These are phyloP conservation scores for Lissonota sp. DNA, from an alignment of 2,888 invertebrate genomes.

Conservation along the genomic window DNA sequence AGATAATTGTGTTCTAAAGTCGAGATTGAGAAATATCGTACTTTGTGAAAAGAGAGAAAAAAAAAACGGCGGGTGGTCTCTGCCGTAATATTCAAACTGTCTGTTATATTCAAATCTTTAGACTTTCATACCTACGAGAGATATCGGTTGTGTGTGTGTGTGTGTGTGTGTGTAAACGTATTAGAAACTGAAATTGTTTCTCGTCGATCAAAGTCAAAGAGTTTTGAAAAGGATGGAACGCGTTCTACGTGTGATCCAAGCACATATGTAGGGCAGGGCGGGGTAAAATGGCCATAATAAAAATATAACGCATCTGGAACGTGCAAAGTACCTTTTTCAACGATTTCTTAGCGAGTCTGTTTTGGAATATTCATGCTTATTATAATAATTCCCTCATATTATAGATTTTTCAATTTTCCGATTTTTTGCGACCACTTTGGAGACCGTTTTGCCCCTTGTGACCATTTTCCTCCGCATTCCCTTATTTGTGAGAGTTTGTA, in stretches of 20 bases:
- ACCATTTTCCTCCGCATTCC: no score
- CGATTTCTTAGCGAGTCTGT: no score
- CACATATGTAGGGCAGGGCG: no score
- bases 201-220: constrained; percentile 59
- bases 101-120: constrained; percentile 11
- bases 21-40: constrained; percentile 44
- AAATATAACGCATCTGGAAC: no score
- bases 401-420: no score
- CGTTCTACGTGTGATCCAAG: no score
- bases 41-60: neutral
- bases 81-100: constrained; percentile 30
- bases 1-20: constrained; percentile 42
- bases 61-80: constrained; percentile 21
- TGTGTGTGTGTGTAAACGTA: constrained; percentile 14
- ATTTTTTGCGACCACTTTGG: no score
- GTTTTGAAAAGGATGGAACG: constrained; percentile 19
- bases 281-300: no score
- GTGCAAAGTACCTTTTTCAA: no score
- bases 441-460: no score
- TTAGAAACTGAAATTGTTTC: constrained; percentile 48
- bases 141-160: neutral
- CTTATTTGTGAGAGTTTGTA: constrained; percentile 27
- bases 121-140: neutral
- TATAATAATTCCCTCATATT: no score
- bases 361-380: no score